Percentiles rank a stretch among this genome's conserved stretches.
These are phyloP conservation scores for Rhinichthys klamathensis DNA, from an alignment of 2,113 vertebrate species.

Conservation along the genomic window DNA sequence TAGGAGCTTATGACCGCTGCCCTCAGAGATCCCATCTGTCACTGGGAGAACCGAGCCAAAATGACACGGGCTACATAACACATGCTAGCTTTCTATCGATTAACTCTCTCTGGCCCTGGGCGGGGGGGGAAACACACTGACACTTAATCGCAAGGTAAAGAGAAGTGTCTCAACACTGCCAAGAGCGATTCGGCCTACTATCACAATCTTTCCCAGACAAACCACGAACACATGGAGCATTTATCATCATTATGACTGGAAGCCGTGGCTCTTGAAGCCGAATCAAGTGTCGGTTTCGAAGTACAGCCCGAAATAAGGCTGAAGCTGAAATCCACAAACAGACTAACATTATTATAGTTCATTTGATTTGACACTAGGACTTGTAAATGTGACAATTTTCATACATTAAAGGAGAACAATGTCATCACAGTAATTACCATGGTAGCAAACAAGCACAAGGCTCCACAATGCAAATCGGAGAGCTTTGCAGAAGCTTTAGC, in stretches of 20 bases:
- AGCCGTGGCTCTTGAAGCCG: neutral
- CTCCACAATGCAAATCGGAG: conserved; percentile 45
- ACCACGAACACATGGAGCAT: neutral
- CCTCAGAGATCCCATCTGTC: conserved; percentile 76
- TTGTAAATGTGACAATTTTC: conserved; percentile 23
- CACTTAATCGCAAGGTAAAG: conserved; percentile 45
- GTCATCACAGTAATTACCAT: conserved; percentile 50
- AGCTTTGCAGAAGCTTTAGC: conserved; percentile 59
- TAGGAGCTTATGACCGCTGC: conserved; percentile 68
- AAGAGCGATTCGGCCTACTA: conserved; percentile 34
- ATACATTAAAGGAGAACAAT: conserved; percentile 37
- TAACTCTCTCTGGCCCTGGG: conserved; percentile 54
- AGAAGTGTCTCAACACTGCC: conserved; percentile 28
- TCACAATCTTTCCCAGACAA: conserved; percentile 28
- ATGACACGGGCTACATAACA: conserved; percentile 65
- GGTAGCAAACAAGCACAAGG: conserved; percentile 50
- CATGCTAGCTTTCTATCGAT: conserved; percentile 58
- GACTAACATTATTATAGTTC: conserved; percentile 1
- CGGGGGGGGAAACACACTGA: conserved; percentile 30
- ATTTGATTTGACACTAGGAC: conserved; percentile 18
- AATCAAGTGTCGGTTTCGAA: neutral
- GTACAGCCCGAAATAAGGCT: neutral
- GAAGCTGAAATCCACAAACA: conserved; percentile 21
- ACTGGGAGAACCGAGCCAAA: conserved; percentile 65
- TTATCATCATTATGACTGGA: conserved; percentile 29